A percentile compares a stretch with the other conserved stretches of the same genome.
Conservation (phyloP, 2,113 vertebrate species). For the Chaetorhynchus papuensis region DNA sequence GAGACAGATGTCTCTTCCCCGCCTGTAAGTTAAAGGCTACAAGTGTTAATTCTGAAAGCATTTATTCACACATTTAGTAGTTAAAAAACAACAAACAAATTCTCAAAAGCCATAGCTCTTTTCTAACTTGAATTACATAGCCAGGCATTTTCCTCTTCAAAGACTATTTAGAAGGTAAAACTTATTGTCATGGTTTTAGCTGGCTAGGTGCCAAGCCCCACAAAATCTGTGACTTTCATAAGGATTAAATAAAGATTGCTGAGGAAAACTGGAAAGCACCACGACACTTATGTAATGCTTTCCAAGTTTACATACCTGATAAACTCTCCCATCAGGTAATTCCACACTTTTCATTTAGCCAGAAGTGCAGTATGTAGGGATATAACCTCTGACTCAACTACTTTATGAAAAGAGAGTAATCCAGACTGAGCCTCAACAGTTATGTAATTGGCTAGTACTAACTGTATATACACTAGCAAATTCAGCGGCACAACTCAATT, state of each 20-base stretch:
- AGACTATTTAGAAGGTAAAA: neutral
- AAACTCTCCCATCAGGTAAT: neutral
- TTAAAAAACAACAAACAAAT: neutral
- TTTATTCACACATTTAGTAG: neutral
- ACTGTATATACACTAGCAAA: neutral
- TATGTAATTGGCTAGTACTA: neutral
- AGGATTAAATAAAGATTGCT: no score
- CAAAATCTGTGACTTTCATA: no score
- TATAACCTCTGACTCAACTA: neutral
- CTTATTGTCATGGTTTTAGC: no score
- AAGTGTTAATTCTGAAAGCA: neutral
- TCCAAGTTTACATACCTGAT: neutral
- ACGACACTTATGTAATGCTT: fast-evolving
- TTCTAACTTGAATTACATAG: neutral
- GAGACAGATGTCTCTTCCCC: neutral
- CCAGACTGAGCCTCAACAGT: neutral
- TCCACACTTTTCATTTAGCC: neutral
- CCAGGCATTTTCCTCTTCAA: neutral
- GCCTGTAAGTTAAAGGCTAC: neutral
- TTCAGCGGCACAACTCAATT: neutral
- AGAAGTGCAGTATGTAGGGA: neutral
- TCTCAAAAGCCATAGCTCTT: neutral
- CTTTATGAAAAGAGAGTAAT: neutral
- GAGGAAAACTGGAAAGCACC: no score
- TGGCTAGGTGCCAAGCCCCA: no score